Conservation (phyloP, 2,888 invertebrate species). For the Eupithecia vulgata region DNA sequence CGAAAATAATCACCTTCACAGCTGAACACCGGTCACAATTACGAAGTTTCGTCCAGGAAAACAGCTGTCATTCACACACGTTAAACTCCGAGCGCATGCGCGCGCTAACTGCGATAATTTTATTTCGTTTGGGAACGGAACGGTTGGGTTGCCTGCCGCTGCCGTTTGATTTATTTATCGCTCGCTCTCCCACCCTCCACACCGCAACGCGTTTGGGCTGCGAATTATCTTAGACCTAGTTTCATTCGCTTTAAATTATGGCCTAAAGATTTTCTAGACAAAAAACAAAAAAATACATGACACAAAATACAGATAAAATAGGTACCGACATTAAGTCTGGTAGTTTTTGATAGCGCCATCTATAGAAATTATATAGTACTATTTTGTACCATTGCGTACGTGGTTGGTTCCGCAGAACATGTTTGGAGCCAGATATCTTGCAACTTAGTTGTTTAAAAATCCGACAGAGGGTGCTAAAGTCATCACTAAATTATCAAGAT, state of each 20-base stretch:
- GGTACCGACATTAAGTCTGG: not conserved
- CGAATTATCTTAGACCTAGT: not conserved
- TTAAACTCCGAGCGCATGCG: constrained; percentile 75
- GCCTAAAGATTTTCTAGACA: not conserved
- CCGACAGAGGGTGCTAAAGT: not conserved
- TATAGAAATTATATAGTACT: not conserved
- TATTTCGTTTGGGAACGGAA: constrained; percentile 51
- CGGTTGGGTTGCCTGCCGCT: too few species aligned
- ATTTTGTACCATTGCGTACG: not conserved
- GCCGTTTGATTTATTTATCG: constrained; percentile 20
- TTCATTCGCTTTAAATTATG: not conserved
- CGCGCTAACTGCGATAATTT: constrained; percentile 66
- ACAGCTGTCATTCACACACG: constrained; percentile 56
- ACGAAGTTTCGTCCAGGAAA: constrained; percentile 52
- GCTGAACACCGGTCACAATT: constrained; percentile 63
- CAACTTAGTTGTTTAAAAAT: not conserved
- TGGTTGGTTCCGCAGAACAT: not conserved
- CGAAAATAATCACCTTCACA: constrained; percentile 55
- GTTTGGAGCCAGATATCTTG: not conserved
- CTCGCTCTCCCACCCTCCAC: constrained; percentile 6
- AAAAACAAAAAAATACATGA: too few species aligned
- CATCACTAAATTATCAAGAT: too few species aligned
- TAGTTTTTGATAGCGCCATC: not conserved
- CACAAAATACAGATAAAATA: too few species aligned
- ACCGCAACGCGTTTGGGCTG: not conserved